A percentile compares a stretch with the other conserved stretches of the same genome.
These are phyloP conservation scores for Pseudotriccus pelzelni DNA, from an alignment of 2,797 vertebrate genomes.

Conservation along the genomic window DNA sequence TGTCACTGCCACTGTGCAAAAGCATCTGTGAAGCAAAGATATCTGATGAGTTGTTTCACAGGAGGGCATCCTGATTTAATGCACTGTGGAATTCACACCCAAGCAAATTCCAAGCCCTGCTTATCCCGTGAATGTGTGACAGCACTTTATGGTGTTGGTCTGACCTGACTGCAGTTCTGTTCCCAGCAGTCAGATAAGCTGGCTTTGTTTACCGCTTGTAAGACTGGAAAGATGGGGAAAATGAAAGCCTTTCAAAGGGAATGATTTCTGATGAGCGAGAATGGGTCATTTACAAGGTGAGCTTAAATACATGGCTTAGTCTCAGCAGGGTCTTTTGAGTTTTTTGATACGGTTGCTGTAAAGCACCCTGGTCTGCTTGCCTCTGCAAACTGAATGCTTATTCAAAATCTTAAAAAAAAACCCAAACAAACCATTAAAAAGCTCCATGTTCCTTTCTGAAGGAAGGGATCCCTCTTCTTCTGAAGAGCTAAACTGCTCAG, in stretches of 20 bases:
- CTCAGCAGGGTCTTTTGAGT: not conserved
- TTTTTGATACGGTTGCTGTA: not conserved
- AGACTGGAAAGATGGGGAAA: not conserved
- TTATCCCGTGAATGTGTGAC: not conserved
- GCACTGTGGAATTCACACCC: not conserved
- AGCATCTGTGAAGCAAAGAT: not conserved
- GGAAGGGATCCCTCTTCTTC: not conserved
- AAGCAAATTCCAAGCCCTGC: not conserved
- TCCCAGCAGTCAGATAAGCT: not conserved
- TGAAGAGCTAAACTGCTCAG: not conserved
- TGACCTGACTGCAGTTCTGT: not conserved
- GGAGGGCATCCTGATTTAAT: not conserved
- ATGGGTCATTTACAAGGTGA: not conserved
- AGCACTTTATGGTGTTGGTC: not conserved
- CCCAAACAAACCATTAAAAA: not conserved
- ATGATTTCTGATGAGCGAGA: fast-evolving
- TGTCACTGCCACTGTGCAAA: not conserved
- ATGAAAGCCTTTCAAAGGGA: not conserved
- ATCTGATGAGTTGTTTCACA: not conserved
- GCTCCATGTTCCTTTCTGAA: not conserved
- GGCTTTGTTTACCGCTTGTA: not conserved
- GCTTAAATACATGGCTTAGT: not conserved
- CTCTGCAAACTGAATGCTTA: not conserved
- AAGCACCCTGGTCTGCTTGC: not conserved
- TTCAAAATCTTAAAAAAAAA: not conserved